Evolutionary conservation across 2,888 invertebrate species (phyloP).

Genomic region (Zygothrica quintamaculata): DNA sequence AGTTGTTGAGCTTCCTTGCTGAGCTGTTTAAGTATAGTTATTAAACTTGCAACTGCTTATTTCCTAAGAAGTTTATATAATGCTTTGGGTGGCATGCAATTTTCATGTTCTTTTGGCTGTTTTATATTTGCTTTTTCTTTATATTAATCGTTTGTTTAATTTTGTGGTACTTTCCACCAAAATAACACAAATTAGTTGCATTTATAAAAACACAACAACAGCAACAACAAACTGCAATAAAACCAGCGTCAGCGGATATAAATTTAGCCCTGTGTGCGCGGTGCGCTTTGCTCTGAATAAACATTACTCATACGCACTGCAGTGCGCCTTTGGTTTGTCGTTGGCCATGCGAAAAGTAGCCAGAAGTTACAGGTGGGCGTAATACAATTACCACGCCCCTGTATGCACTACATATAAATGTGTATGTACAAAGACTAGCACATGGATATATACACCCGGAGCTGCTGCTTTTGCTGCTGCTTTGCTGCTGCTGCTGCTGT

Average conservation of each 20-base stretch:
- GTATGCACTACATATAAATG: slow-evolving; percentile 3
- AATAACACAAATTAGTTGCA: slow-evolving; percentile 58
- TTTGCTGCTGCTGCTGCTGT: slow-evolving; percentile 39
- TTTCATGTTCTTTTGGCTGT: too few relatives aligned
- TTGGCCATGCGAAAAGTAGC: slow-evolving; percentile 39
- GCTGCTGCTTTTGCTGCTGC: slow-evolving; percentile 4
- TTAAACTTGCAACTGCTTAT: too few relatives aligned
- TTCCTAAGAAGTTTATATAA: too few relatives aligned
- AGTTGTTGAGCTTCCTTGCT: slow-evolving; percentile 1
- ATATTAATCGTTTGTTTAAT: slow-evolving; percentile 30
- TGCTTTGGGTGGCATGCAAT: too few relatives aligned
- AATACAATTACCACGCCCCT: slow-evolving; percentile 66
- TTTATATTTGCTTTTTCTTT: too few relatives aligned
- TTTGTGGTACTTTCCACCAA: slow-evolving; percentile 42
- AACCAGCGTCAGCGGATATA: slow-evolving; percentile 46
- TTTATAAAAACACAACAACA: slow-evolving; percentile 26
- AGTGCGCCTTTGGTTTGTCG: slow-evolving; percentile 4
- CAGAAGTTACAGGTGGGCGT: slow-evolving; percentile 72
- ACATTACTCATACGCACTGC: slow-evolving; percentile 61
- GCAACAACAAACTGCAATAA: slow-evolving; percentile 30
- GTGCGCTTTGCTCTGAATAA: slow-evolving; percentile 21
- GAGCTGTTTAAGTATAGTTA: neutral
- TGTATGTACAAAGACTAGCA: slow-evolving; percentile 12
- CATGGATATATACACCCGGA: slow-evolving; percentile 44
- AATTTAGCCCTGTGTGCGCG: too few relatives aligned